Percentiles rank a stretch among this genome's conserved stretches.
These are phyloP conservation scores for Cancer borealis DNA, from an alignment of 2,888 invertebrate species.

Conservation along the genomic window DNA sequence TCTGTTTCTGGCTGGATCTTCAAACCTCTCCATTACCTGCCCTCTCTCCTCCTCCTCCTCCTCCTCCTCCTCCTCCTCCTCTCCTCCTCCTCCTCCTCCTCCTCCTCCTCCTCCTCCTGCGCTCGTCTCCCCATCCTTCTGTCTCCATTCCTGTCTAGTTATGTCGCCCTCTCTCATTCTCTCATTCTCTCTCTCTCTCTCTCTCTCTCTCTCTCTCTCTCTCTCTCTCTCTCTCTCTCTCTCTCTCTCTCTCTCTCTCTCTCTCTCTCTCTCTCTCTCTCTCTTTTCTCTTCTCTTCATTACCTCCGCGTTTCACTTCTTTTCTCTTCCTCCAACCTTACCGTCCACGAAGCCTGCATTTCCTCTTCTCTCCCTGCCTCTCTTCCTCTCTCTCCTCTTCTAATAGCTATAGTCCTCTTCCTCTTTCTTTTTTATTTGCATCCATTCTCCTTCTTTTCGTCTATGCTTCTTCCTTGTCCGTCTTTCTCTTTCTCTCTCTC, in stretches of 20 bases:
- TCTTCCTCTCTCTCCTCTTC: background rate
- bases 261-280: too few species aligned
- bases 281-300: background rate
- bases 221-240: background rate
- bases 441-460: too few species aligned
- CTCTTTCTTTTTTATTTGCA: too few species aligned
- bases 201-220: background rate
- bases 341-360: too few species aligned
- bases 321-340: background rate
- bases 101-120: background rate
- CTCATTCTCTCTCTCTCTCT: background rate
- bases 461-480: too few species aligned
- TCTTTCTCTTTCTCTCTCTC: background rate
- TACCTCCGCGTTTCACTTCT: background rate
- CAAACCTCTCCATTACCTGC: background rate
- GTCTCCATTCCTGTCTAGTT: background rate
- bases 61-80: background rate
- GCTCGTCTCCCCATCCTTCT: background rate
- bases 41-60: background rate
- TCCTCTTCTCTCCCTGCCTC: background rate
- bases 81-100: background rate
- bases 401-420: too few species aligned
- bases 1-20: background rate
- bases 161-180: background rate
- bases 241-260: background rate